These are phyloP conservation scores for Chaetorhynchus papuensis DNA, from an alignment of 2,113 vertebrate genomes.

Conservation along the genomic window DNA sequence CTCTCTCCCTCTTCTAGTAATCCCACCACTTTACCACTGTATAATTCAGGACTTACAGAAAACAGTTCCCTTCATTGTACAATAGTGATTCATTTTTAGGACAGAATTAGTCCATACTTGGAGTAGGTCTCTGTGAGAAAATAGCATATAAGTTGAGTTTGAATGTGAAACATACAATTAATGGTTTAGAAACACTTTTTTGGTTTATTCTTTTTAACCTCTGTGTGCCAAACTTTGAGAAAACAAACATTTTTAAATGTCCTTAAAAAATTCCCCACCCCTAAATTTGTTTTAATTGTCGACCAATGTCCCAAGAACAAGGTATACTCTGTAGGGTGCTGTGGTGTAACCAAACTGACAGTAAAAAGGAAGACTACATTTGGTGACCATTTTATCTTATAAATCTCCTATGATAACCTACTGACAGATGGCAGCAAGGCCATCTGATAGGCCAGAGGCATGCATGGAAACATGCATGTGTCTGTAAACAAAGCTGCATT, in stretches of 20 bases:
- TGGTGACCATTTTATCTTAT: background rate
- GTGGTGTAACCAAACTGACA: background rate
- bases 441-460: background rate
- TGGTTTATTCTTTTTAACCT: background rate
- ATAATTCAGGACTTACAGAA: background rate
- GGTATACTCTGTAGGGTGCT: background rate
- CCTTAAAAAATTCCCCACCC: background rate
- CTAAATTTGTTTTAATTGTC: background rate
- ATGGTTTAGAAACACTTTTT: background rate
- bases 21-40: background rate
- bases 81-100: background rate
- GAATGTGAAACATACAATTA: background rate
- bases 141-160: background rate
- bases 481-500: background rate
- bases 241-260: background rate
- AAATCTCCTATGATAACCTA: background rate
- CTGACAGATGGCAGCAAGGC: background rate
- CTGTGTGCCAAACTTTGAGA: background rate
- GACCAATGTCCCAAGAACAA: background rate
- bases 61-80: fast-evolving
- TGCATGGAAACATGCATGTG: background rate
- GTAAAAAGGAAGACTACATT: background rate
- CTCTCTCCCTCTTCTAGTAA: background rate
- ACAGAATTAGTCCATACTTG: background rate
- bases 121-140: background rate